A percentile compares a stretch with the other conserved stretches of the same genome.
These are phyloP conservation scores for Anarhynchus alexandrinus DNA, from an alignment of 2,113 vertebrate species.

Conservation along the genomic window DNA sequence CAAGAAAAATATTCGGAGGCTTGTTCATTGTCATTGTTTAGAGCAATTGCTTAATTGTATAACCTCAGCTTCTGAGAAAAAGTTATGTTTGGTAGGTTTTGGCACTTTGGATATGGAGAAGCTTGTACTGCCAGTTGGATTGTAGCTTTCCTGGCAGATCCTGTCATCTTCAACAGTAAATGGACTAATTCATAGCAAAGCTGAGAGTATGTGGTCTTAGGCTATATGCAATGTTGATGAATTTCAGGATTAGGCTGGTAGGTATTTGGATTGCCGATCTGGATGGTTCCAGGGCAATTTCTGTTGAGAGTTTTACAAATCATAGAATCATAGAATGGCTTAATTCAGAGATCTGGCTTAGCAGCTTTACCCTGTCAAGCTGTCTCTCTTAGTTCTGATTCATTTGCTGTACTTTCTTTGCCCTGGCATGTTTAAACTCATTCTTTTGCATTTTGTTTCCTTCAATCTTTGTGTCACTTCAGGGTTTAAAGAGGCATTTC, in stretches of 20 bases:
- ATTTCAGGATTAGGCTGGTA: not conserved
- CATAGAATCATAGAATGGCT: too few species aligned
- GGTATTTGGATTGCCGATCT: fast-evolving
- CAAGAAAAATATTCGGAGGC: not conserved
- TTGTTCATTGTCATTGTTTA: not conserved
- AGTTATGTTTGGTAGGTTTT: not conserved
- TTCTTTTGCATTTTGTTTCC: not conserved
- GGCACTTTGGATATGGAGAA: not conserved
- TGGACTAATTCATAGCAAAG: not conserved
- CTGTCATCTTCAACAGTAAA: not conserved
- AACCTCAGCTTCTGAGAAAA: not conserved
- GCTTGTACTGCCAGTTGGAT: not conserved
- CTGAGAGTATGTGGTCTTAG: not conserved
- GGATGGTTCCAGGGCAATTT: not conserved
- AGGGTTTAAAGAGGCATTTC: not conserved
- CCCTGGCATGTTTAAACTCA: not conserved
- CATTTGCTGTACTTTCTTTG: not conserved
- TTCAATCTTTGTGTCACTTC: not conserved
- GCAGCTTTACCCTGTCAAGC: not conserved
- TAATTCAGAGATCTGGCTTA: not conserved
- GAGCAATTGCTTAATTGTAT: not conserved
- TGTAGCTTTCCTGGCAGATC: not conserved
- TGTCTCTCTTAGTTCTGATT: not conserved
- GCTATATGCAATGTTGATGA: not conserved
- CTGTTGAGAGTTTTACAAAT: not conserved